A percentile compares a stretch with the other conserved stretches of the same genome.
Conservation (phyloP, 2,797 vertebrate genomes). For the Apogon hyalosoma region DNA sequence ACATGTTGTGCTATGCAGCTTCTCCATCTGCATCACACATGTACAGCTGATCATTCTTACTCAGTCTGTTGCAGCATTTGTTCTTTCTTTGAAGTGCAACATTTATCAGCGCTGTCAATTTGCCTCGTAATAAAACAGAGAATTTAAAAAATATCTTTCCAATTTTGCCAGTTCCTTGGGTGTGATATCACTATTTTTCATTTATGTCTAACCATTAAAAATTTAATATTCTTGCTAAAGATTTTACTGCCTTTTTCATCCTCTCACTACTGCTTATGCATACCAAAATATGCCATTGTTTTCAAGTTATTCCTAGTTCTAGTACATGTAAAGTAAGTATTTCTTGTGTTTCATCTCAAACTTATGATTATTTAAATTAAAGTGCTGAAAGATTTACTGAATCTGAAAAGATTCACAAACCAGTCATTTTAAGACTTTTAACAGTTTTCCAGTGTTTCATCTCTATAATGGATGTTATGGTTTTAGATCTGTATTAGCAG, state of each 20-base stretch:
- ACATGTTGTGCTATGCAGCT: constrained; percentile 20
- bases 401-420: no score
- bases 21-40: not conserved
- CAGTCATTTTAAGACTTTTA: not conserved
- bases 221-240: not conserved
- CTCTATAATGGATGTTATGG: not conserved
- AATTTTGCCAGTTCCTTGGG: not conserved
- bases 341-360: no score
- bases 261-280: no score
- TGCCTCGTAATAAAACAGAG: no score
- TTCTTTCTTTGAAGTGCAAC: constrained; percentile 4
- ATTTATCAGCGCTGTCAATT: not conserved
- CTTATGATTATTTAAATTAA: not conserved
- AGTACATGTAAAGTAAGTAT: no score
- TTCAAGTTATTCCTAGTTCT: no score
- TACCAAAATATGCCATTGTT: no score
- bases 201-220: not conserved
- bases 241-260: no score
- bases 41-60: not conserved
- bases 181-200: not conserved
- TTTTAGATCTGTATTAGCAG: constrained; percentile 10
- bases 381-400: not conserved
- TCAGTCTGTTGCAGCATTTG: not conserved
- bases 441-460: not conserved
- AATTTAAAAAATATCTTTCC: not conserved